phyloP scores from a whole-genome alignment of 2,888 invertebrate genomes.

The Lithosia quadra region DNA sequence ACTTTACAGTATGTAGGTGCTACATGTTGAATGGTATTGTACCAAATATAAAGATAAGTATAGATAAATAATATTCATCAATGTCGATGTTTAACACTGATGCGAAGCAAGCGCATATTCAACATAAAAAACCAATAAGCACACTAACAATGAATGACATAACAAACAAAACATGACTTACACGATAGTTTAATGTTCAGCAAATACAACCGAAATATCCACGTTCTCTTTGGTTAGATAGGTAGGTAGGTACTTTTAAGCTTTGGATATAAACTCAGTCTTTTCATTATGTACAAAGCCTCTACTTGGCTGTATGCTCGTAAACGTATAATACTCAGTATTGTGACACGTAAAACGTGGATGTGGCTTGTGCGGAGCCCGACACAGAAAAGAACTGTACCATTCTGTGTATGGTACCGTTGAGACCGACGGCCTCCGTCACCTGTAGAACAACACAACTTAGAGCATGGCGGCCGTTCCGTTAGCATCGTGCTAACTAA shows the following conservation, averaged over 20 bases:
- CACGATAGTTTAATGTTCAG: slow-evolving; percentile 82
- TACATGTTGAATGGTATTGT: slow-evolving; percentile 31
- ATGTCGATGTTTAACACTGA: slow-evolving; percentile 55
- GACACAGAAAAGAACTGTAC: slow-evolving; percentile 89
- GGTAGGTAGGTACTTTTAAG: slow-evolving; percentile 52
- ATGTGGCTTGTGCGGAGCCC: slow-evolving; percentile 88
- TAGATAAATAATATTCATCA: slow-evolving; percentile 39
- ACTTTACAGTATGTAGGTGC: slow-evolving; percentile 30
- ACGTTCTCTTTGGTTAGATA: slow-evolving; percentile 80
- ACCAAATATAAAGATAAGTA: slow-evolving; percentile 24
- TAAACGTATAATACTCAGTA: slow-evolving; percentile 78
- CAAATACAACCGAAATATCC: slow-evolving; percentile 80
- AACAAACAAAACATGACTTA: slow-evolving; percentile 87
- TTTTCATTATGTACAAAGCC: slow-evolving; percentile 83
- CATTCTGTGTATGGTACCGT: slow-evolving; percentile 88
- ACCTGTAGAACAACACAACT: slow-evolving; percentile 87
- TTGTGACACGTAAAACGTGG: slow-evolving; percentile 89
- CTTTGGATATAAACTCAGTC: slow-evolving; percentile 85
- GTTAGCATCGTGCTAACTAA: slow-evolving; percentile 52
- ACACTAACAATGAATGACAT: slow-evolving; percentile 86
- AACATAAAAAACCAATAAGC: slow-evolving; percentile 77
- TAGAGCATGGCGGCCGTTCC: slow-evolving; percentile 78
- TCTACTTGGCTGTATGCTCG: slow-evolving; percentile 65
- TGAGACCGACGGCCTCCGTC: slow-evolving; percentile 88
- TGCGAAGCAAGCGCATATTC: slow-evolving; percentile 81